Conservation (phyloP, 92 coral and sea anemone species). For the Heteractis magnifica region DNA sequence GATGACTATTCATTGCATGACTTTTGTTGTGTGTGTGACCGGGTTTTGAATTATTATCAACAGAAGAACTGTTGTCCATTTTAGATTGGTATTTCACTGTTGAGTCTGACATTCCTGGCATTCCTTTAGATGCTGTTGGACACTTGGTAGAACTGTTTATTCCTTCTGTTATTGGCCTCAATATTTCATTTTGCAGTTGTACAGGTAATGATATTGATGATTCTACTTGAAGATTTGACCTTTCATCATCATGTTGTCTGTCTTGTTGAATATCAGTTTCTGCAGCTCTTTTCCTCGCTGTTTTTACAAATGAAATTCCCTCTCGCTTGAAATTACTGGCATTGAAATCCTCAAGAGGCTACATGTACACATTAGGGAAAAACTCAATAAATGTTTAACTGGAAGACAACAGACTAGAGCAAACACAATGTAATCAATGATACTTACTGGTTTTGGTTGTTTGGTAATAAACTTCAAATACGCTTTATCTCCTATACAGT, state of each 20-base stretch:
- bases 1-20: conserved; percentile 2
- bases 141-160: not conserved
- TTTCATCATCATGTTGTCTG: not conserved
- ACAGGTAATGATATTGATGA: not conserved
- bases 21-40: not conserved
- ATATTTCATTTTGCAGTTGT: not conserved
- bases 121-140: not conserved
- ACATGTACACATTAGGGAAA: not conserved
- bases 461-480: conserved; percentile 75
- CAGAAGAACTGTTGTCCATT: not conserved
- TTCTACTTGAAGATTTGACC: not conserved
- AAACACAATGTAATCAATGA: not conserved
- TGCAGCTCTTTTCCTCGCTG: conserved; percentile 22
- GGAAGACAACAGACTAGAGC: not conserved
- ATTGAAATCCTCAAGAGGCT: conserved; percentile 19
- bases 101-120: too few relatives aligned
- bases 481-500: conserved; percentile 83
- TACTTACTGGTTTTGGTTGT: conserved; percentile 78
- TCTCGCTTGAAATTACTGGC: conserved; percentile 22
- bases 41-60: conserved; percentile 8
- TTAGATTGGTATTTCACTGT: not conserved
- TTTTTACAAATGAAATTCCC: not conserved
- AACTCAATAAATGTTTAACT: not conserved
- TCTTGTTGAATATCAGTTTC: conserved; percentile 16
- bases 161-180: not conserved